Conservation (phyloP, 1,140 invertebrate species). For the Diachasma alloeum region DNA sequence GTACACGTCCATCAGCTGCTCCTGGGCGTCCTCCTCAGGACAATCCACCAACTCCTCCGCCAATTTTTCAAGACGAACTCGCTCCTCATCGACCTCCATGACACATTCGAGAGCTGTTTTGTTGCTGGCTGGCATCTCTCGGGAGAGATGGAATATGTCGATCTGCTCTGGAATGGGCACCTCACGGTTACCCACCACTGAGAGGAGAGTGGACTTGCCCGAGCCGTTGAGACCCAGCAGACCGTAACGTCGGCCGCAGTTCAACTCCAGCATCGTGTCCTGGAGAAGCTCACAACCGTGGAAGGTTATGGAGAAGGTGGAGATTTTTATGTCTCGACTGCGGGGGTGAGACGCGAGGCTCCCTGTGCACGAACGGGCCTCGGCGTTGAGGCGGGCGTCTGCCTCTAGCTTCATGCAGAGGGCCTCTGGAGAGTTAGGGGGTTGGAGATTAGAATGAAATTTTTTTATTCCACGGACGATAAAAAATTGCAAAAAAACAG, state of each 20-base stretch:
- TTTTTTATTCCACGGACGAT: too few species aligned
- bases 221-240: constrained; percentile 96
- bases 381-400: constrained; percentile 90
- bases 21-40: constrained; percentile 86
- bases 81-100: constrained; percentile 97
- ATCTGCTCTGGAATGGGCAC: constrained; percentile 96
- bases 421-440: constrained; percentile 70
- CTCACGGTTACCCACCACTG: constrained; percentile 91
- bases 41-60: constrained; percentile 89
- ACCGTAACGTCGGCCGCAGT: constrained; percentile 96
- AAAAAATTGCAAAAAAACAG: too few species aligned
- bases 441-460: too few species aligned
- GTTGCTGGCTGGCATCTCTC: constrained; percentile 96
- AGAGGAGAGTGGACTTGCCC: constrained; percentile 91
- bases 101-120: constrained; percentile 94
- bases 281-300: constrained; percentile 95
- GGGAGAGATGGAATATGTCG: constrained; percentile 96
- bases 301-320: constrained; percentile 97
- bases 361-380: constrained; percentile 94
- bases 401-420: constrained; percentile 88
- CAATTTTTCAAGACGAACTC: constrained; percentile 89
- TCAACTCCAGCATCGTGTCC: constrained; percentile 96
- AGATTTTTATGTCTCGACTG: constrained; percentile 96
- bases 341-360: constrained; percentile 93
- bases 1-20: constrained; percentile 97